Conservation (phyloP, 1,140 invertebrate genomes). For the Trypoxylus dichotomus region DNA sequence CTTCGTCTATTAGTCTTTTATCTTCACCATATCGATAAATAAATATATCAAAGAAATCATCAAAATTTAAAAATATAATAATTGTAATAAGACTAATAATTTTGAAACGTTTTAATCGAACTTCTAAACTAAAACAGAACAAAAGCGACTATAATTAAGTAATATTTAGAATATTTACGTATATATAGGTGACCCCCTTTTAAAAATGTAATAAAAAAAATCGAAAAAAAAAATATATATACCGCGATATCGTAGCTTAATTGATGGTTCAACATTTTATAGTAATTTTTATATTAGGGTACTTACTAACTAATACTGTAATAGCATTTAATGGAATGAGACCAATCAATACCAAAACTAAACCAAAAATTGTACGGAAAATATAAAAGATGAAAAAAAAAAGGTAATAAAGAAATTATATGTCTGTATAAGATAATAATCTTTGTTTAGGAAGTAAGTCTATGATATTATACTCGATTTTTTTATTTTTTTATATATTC, state of each 20-base stretch:
- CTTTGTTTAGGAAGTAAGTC: not conserved
- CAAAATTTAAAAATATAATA: not conserved
- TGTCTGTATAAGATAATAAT: not conserved
- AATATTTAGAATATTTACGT: not conserved
- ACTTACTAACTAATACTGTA: not conserved
- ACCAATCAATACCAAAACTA: not conserved
- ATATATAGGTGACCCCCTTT: constrained; percentile 1
- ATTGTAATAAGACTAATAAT: not conserved
- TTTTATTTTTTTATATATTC: too few relatives aligned
- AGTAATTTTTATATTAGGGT: constrained; percentile 19
- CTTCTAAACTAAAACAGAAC: not conserved
- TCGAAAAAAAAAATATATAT: not conserved
- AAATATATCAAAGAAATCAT: not conserved
- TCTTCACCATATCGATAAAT: not conserved
- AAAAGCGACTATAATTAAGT: constrained; percentile 1
- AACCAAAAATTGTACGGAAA: not conserved
- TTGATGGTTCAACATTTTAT: not conserved
- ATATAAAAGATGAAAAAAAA: not conserved
- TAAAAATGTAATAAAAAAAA: not conserved
- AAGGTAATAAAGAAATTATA: not conserved
- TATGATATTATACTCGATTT: too few relatives aligned
- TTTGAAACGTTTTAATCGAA: not conserved
- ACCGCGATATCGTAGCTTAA: constrained; percentile 2
- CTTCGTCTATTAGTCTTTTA: too few relatives aligned
- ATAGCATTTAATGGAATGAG: not conserved